Evolutionary conservation across 2,888 invertebrate species (phyloP).

Genomic region (Drosophila macrospina): DNA sequence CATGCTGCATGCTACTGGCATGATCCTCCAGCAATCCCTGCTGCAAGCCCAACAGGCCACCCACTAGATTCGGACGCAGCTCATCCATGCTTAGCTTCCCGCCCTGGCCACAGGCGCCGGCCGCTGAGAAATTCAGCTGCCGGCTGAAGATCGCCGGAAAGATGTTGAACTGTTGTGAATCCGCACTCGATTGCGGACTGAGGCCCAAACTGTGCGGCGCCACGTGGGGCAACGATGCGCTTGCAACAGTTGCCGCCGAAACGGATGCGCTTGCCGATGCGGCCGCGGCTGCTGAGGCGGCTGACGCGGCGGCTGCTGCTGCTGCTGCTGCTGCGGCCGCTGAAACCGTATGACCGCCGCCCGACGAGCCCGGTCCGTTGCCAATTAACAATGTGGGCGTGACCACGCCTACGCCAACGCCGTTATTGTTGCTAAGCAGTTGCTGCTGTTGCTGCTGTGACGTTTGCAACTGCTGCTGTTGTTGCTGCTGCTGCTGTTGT

Average conservation of each 20-base stretch:
- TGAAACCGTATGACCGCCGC: constrained; percentile 58
- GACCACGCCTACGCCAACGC: constrained; percentile 57
- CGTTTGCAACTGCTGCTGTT: constrained; percentile 1
- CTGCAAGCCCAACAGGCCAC: constrained; percentile 91
- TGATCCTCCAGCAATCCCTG: constrained; percentile 93
- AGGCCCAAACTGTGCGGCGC: constrained; percentile 83
- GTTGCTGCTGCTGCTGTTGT: constrained; percentile 45
- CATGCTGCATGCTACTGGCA: constrained; percentile 86
- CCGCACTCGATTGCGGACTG: constrained; percentile 85
- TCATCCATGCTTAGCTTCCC: constrained; percentile 94
- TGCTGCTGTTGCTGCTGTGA: constrained; percentile 59
- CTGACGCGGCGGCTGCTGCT: constrained; percentile 54
- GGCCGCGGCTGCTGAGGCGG: constrained; percentile 66
- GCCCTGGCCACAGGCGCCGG: constrained; percentile 89
- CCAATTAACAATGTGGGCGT: constrained; percentile 80
- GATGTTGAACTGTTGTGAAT: constrained; percentile 92
- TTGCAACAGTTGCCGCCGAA: constrained; percentile 53
- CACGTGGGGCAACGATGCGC: constrained; percentile 75
- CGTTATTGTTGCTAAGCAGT: constrained; percentile 59
- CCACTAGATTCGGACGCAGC: constrained; percentile 92
- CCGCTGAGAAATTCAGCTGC: constrained; percentile 92
- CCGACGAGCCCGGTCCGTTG: constrained; percentile 83
- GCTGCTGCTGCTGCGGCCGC: constrained; percentile 62
- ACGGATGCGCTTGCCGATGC: constrained; percentile 57
- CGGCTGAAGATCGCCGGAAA: constrained; percentile 96